A percentile compares a stretch with the other conserved stretches of the same genome.
Conservation (phyloP, 23 tunicate genomes). For the Halocynthia roretzi region DNA sequence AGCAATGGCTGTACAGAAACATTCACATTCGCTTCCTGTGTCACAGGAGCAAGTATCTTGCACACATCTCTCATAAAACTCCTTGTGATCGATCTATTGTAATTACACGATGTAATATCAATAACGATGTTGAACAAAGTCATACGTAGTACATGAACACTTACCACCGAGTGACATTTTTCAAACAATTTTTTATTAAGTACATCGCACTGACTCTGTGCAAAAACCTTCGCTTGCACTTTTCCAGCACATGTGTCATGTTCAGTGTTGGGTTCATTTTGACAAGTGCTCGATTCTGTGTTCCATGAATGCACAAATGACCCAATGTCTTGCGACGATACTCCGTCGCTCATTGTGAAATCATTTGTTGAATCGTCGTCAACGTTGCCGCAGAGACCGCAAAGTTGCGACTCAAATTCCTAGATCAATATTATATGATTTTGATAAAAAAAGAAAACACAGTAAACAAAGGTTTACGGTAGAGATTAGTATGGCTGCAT, state of each 20-base stretch:
- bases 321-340: not conserved
- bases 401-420: not conserved
- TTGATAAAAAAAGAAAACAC: too few species aligned
- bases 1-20: conserved; percentile 1
- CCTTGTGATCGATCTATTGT: not conserved
- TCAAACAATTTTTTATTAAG: not conserved
- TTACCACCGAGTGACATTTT: conserved; percentile 7
- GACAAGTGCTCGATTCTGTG: not conserved
- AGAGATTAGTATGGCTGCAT: too few species aligned
- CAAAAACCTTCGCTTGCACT: not conserved
- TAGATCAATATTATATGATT: not conserved
- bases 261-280: not conserved
- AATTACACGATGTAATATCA: not conserved
- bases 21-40: conserved; percentile 10
- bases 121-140: not conserved
- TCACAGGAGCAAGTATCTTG: conserved; percentile 14
- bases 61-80: conserved; percentile 1
- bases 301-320: not conserved
- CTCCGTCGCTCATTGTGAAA: not conserved
- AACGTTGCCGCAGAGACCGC: conserved; percentile 23
- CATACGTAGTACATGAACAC: not conserved
- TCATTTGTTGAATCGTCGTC: conserved; percentile 4
- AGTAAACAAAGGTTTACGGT: too few species aligned
- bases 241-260: not conserved
- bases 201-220: conserved; percentile 7